Evolutionary conservation across 2,113 vertebrate genomes (phyloP), one percentile per base, ranked within the genome.

Genomic region (Prionailurus bengalensis): DNA sequence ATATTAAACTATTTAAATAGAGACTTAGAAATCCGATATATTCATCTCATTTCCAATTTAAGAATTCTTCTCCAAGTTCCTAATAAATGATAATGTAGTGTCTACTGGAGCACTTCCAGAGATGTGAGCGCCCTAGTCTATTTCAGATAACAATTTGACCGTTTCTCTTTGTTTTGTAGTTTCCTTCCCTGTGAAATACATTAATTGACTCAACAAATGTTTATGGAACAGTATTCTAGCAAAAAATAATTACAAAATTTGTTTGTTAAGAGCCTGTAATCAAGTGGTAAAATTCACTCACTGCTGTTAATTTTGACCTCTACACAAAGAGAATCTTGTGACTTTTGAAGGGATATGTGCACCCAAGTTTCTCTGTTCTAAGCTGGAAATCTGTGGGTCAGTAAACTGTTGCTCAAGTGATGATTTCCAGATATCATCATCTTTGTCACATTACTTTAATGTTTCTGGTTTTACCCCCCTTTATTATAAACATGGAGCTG

Each of bases 161-260:
- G 25, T 90, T 70, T 33, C 17, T 89, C n/a, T n/a, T 81, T 80
- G 73, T 82, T 80, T 92, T 68, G 1, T 39, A 71, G 7, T 45
- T 87, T 91, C 85, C 6, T 45, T 86, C 12, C 7, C 13, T 86
- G 31, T 45, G 71, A 78, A 27, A 82, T 93, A 82, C 82, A 63
- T 68, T 80, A 68, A 58, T 71, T 93, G 58, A 51, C 63, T 82
- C 45, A 96, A 84, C 39, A 76, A 33, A 76, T 83, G 85, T 63
- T 93, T 90, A 66, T 27, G 10, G 6, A 87, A 4, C 27, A 70
- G 2, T 39, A 0, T 58, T 51, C 15, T 63, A 33, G 3, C 4
- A 5, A 39, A 84, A 82, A 80, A 73, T 89, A 66, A 89, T 55
- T 81, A 36, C 3, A n/a, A 12, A 85, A 17, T 3, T 31, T 88